A percentile compares a stretch with the other conserved stretches of the same genome.
Conservation (phyloP, 1,140 invertebrate genomes). For the Hylaeus volcanicus region DNA sequence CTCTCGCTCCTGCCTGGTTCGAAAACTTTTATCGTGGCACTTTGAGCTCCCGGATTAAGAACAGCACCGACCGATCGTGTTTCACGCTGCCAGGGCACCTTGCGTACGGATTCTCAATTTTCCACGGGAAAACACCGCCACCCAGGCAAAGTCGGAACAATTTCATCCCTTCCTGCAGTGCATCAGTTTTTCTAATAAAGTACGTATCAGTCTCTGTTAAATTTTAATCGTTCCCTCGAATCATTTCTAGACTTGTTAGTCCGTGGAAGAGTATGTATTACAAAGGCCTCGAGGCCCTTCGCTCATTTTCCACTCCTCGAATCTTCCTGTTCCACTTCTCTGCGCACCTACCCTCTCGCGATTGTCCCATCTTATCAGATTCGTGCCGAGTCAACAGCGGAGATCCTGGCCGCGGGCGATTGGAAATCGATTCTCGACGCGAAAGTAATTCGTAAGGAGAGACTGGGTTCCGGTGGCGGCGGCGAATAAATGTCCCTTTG, state of each 20-base stretch:
- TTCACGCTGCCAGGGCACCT: not conserved
- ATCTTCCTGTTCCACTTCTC: not conserved
- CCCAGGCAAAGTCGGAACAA: too few species aligned
- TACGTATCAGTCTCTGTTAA: too few species aligned
- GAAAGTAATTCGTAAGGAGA: conserved; percentile 49
- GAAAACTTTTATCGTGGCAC: conserved; percentile 18
- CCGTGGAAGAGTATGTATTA: too few species aligned
- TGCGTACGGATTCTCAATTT: not conserved
- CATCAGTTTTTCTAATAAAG: too few species aligned
- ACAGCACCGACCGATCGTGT: conserved; percentile 1
- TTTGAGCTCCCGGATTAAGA: conserved; percentile 17
- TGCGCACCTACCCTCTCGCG: not conserved
- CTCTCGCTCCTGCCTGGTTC: not conserved
- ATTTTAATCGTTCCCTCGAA: too few species aligned
- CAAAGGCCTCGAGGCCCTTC: conserved; percentile 1
- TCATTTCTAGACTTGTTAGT: too few species aligned
- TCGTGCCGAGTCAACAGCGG: conserved; percentile 38
- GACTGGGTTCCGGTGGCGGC: conserved; percentile 12
- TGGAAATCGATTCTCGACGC: conserved; percentile 62
- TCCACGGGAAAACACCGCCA: not conserved
- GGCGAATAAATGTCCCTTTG: conserved; percentile 45
- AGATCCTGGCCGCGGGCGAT: conserved; percentile 54
- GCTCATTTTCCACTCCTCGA: conserved; percentile 31
- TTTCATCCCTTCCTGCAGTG: too few species aligned
- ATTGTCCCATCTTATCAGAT: conserved; percentile 31